Percentiles rank a stretch among this genome's conserved stretches.
Conservation (phyloP, 2,888 invertebrate genomes). For the Nudaria mundana region DNA sequence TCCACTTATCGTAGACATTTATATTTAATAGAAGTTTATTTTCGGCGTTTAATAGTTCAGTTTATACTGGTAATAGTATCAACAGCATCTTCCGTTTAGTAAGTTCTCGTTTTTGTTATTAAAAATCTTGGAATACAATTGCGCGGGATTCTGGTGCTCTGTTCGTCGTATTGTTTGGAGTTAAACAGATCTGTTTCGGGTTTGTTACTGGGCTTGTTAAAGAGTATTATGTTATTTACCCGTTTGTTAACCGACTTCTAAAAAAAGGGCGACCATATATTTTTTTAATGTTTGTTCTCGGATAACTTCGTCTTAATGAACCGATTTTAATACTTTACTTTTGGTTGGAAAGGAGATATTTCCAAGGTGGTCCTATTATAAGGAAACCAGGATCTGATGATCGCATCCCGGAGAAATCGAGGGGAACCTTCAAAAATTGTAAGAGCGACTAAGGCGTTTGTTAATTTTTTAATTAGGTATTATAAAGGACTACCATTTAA, state of each 20-base stretch:
- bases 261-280: too few relatives aligned
- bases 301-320: too few relatives aligned
- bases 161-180: constrained; percentile 17
- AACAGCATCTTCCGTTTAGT: constrained; percentile 54
- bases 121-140: constrained; percentile 41
- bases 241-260: too few relatives aligned
- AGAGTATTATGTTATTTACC: not conserved
- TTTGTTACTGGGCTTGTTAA: constrained; percentile 10
- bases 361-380: too few relatives aligned
- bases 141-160: constrained; percentile 33
- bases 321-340: too few relatives aligned
- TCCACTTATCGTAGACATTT: constrained; percentile 1
- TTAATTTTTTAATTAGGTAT: too few relatives aligned
- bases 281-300: not conserved
- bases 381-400: too few relatives aligned
- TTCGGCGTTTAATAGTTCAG: constrained; percentile 33
- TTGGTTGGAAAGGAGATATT: too few relatives aligned
- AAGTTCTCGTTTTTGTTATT: constrained; percentile 63
- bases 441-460: too few relatives aligned
- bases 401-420: too few relatives aligned
- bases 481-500: too few relatives aligned
- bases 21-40: constrained; percentile 5
- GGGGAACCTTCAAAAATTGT: too few relatives aligned
- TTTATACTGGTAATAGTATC: constrained; percentile 37
- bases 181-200: constrained; percentile 17